Evolutionary conservation across 2,888 invertebrate species (phyloP).

Genomic region (Harpalus rufipes): DNA sequence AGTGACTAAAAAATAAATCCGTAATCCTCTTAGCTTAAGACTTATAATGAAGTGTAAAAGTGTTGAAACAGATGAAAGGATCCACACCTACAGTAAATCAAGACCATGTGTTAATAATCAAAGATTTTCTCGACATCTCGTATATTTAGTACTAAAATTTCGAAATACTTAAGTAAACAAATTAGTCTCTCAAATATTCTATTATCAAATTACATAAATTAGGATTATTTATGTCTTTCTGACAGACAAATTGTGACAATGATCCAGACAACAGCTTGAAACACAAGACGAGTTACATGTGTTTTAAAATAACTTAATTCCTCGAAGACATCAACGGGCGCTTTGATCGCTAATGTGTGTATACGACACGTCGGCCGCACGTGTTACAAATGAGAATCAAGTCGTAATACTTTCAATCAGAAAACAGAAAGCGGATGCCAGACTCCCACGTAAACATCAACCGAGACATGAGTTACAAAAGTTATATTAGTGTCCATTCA

Average conservation of each 20-base stretch:
- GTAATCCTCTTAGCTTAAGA: not conserved
- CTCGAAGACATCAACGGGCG: conserved; percentile 38
- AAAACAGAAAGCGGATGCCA: conserved; percentile 20
- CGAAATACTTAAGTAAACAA: conserved; percentile 39
- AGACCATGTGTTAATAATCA: conserved; percentile 18
- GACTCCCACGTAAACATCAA: conserved; percentile 22
- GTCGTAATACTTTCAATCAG: conserved; percentile 52
- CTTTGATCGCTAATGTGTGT: conserved; percentile 53
- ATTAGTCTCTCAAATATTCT: conserved; percentile 24
- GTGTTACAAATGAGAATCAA: conserved; percentile 52
- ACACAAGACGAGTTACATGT: conserved; percentile 43
- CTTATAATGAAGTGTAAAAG: conserved; percentile 25
- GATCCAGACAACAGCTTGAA: not conserved
- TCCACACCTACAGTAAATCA: not conserved
- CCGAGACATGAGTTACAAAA: conserved; percentile 33
- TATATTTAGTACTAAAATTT: conserved; percentile 29
- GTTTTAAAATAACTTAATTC: conserved; percentile 53
- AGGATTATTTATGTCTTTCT: conserved; percentile 21
- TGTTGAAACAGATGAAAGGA: conserved; percentile 8
- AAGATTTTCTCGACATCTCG: not conserved
- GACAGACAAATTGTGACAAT: conserved; percentile 46
- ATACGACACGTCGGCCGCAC: conserved; percentile 28
- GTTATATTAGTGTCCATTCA: conserved; percentile 1
- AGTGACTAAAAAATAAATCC: not conserved
- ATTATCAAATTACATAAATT: conserved; percentile 43